These are phyloP conservation scores for Lerista edwardsae DNA, from an alignment of 2,797 vertebrate genomes.

Conservation along the genomic window DNA sequence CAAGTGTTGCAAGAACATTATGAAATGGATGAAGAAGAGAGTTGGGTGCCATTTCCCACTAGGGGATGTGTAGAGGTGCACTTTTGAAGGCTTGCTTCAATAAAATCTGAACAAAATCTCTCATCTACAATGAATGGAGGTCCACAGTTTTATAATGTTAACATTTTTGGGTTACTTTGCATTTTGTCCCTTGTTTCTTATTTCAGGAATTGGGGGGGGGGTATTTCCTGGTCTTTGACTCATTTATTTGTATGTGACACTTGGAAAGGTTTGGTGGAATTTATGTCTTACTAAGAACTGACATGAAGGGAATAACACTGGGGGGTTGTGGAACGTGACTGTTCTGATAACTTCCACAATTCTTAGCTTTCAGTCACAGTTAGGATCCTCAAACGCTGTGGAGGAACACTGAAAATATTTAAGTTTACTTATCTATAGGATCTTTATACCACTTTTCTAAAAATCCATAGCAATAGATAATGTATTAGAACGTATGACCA, in stretches of 20 bases:
- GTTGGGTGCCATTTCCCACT: background rate
- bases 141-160: background rate
- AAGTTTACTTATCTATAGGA: too few species aligned
- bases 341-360: background rate
- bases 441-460: too few species aligned
- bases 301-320: background rate
- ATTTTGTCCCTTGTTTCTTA: background rate
- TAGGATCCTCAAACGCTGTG: background rate
- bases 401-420: background rate
- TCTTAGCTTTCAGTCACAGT: background rate
- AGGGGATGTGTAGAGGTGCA: background rate
- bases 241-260: background rate
- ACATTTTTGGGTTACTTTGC: background rate
- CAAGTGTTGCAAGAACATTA: background rate
- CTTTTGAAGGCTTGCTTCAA: conserved; percentile 47
- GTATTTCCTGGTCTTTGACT: background rate
- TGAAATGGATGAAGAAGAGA: background rate
- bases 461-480: too few species aligned
- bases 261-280: background rate
- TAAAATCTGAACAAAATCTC: conserved; percentile 54
- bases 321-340: background rate
- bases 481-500: background rate
- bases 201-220: background rate
- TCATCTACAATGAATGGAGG: conserved; percentile 22
- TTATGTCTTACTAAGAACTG: background rate